Evolutionary conservation across 2,888 invertebrate species (phyloP).

Genomic region (Nesidiocoris tenuis): DNA sequence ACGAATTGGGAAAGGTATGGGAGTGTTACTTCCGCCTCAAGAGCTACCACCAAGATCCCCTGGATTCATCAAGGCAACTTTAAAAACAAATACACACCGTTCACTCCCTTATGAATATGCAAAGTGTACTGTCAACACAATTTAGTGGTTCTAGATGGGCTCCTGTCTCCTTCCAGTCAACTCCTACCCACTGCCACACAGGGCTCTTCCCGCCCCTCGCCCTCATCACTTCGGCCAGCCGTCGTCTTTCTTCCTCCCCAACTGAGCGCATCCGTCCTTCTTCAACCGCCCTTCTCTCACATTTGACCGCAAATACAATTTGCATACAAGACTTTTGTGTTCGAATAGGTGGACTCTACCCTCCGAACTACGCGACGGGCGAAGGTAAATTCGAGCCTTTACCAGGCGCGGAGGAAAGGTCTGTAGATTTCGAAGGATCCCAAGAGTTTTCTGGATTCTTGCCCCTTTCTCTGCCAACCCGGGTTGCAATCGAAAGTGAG

Average conservation of each 20-base stretch:
- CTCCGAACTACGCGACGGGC: background rate
- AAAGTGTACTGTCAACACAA: constrained; percentile 47
- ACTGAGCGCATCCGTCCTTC: background rate
- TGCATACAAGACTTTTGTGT: constrained; percentile 49
- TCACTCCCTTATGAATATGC: constrained; percentile 49
- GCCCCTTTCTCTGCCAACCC: background rate
- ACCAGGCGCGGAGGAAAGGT: background rate
- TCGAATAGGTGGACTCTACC: background rate
- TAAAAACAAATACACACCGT: constrained; percentile 49
- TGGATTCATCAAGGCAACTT: constrained; percentile 48
- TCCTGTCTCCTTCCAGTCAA: constrained; percentile 2
- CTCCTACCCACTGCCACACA: too few relatives aligned
- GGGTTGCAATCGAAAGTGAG: background rate
- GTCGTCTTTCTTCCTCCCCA: background rate
- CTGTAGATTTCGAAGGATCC: constrained; percentile 18
- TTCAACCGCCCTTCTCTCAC: constrained; percentile 10
- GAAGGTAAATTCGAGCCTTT: background rate
- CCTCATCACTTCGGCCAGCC: constrained; percentile 1
- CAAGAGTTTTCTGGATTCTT: constrained; percentile 40
- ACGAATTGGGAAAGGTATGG: constrained; percentile 3
- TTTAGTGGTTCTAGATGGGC: constrained; percentile 46
- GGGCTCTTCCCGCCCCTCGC: background rate
- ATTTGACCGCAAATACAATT: constrained; percentile 49
- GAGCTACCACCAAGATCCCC: constrained; percentile 39
- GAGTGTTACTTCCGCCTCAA: constrained; percentile 38